phyloP scores from a whole-genome alignment of 2,888 invertebrate genomes.

The Ashinkailepas kermadecensis region DNA sequence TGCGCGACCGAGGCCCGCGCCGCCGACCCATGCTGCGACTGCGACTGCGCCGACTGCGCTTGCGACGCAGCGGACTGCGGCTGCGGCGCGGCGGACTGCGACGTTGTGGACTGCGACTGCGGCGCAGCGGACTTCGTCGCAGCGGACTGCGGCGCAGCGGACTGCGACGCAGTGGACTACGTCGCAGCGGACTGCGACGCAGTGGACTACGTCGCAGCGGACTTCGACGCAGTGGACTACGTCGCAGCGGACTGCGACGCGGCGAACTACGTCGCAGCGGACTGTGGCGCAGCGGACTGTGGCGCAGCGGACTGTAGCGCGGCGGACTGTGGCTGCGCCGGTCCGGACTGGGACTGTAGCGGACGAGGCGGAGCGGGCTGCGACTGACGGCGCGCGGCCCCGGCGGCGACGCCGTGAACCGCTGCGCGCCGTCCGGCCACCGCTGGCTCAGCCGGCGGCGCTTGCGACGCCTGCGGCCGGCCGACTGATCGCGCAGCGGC shows the following conservation, averaged over 20 bases:
- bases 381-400: background rate
- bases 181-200: background rate
- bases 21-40: background rate
- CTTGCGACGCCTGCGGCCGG: background rate
- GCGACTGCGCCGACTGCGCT: background rate
- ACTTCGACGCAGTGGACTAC: too few relatives aligned
- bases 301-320: background rate
- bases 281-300: background rate
- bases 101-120: background rate
- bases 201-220: too few relatives aligned
- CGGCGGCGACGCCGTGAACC: background rate
- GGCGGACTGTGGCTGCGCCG: background rate
- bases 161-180: background rate
- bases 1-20: too few relatives aligned
- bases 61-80: background rate
- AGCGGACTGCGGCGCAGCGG: too few relatives aligned
- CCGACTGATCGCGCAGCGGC: background rate
- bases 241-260: too few relatives aligned
- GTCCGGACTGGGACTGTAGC: background rate
- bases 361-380: background rate
- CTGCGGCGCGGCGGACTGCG: constrained; percentile 2
- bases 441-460: background rate
- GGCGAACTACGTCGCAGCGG: background rate
- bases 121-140: background rate
- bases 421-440: background rate